phyloP scores from a whole-genome alignment of 1,140 invertebrate species.

The Drosophila funebris region DNA sequence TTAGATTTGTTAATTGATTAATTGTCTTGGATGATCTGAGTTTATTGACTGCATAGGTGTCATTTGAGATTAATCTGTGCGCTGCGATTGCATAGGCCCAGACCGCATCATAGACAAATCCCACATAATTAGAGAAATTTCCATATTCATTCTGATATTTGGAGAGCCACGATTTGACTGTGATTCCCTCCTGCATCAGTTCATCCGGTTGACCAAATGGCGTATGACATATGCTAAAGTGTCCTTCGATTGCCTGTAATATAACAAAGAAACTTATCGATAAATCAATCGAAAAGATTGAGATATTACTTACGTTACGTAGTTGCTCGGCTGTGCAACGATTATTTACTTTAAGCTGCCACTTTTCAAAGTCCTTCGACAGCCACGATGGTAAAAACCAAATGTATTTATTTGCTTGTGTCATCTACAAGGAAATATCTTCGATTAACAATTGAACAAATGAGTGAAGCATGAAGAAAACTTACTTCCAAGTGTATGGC shows the following conservation, averaged over 20 bases:
- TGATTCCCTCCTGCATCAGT: constrained; percentile 88
- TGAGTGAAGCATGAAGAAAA: background rate
- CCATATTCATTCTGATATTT: constrained; percentile 26
- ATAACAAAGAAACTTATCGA: background rate
- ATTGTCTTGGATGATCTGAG: constrained; percentile 79
- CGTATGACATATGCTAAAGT: constrained; percentile 89
- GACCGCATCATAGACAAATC: constrained; percentile 93
- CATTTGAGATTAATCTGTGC: constrained; percentile 46
- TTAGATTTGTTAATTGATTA: constrained; percentile 85
- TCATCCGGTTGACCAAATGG: constrained; percentile 87
- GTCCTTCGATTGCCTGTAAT: constrained; percentile 88
- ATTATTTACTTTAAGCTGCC: constrained; percentile 27
- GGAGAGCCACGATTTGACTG: constrained; percentile 86
- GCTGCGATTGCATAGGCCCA: constrained; percentile 91
- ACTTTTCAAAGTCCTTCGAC: constrained; percentile 85
- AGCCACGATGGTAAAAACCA: constrained; percentile 94
- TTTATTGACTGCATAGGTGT: constrained; percentile 63
- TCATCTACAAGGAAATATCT: constrained; percentile 84
- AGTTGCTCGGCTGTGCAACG: constrained; percentile 54
- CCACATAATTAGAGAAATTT: constrained; percentile 86
- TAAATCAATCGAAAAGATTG: background rate
- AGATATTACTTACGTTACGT: constrained; percentile 32
- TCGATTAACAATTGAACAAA: background rate
- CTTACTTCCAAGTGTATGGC: constrained; percentile 87
- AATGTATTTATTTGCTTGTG: constrained; percentile 88